Evolutionary conservation across 2,797 vertebrate species (phyloP).

Genomic region (Lateolabrax maculatus): DNA sequence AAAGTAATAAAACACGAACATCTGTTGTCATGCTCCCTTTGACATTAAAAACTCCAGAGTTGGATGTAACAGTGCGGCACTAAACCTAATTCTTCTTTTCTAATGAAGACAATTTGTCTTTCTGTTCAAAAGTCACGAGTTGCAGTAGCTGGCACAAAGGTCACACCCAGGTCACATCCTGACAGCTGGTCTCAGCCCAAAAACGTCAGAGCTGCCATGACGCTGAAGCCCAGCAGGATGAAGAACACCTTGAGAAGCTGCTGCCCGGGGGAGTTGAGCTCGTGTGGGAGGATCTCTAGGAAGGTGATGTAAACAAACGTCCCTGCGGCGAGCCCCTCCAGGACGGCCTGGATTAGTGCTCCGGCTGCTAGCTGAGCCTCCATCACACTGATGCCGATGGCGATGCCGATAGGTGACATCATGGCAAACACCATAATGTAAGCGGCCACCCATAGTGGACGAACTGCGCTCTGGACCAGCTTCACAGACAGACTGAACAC

Average conservation of each 20-base stretch:
- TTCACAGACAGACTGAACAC: slow-evolving; percentile 92
- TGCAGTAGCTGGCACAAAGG: slow-evolving; percentile 13
- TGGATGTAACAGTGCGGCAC: neutral
- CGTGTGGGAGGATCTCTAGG: slow-evolving; percentile 92
- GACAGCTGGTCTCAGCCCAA: slow-evolving; percentile 78
- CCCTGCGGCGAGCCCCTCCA: slow-evolving; percentile 91
- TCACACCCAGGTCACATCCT: neutral
- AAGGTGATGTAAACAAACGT: slow-evolving; percentile 95
- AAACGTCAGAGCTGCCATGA: slow-evolving; percentile 90
- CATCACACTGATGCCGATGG: slow-evolving; percentile 87
- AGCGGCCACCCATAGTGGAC: slow-evolving; percentile 79
- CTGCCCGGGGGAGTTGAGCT: slow-evolving; percentile 87
- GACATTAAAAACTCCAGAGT: slow-evolving; percentile 22
- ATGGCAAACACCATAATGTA: slow-evolving; percentile 88
- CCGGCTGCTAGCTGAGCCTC: slow-evolving; percentile 77
- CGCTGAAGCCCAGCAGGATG: slow-evolving; percentile 88
- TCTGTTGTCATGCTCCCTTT: slow-evolving; percentile 9
- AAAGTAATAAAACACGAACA: slow-evolving; percentile 42
- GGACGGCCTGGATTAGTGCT: slow-evolving; percentile 85
- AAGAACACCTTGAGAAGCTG: slow-evolving; percentile 91
- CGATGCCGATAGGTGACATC: slow-evolving; percentile 92
- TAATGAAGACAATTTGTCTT: neutral
- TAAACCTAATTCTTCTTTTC: neutral
- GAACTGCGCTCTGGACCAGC: slow-evolving; percentile 86
- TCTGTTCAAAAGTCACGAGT: slow-evolving; percentile 10